Evolutionary conservation across 2,113 vertebrate genomes (phyloP).

Genomic region (Etia nguti): DNA sequence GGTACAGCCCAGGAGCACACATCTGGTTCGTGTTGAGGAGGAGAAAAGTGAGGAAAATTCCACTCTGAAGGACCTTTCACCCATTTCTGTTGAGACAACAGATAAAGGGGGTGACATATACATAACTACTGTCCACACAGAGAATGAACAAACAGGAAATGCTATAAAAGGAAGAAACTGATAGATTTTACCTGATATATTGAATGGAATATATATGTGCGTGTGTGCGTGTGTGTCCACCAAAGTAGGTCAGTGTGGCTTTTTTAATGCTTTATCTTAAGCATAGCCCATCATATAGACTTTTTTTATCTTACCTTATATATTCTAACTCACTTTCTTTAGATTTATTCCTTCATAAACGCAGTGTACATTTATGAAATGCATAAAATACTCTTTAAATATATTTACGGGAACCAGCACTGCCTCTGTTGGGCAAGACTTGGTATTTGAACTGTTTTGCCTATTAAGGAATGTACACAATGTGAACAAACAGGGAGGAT

Average conservation of each 20-base stretch:
- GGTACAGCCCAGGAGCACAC: conserved; percentile 57
- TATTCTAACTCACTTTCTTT: background rate
- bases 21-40: conserved; percentile 69
- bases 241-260: background rate
- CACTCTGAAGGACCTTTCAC: conserved; percentile 71
- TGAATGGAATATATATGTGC: background rate
- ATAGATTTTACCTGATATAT: background rate
- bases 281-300: background rate
- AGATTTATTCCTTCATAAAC: background rate
- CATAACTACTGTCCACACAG: background rate
- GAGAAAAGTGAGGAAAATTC: conserved; percentile 62
- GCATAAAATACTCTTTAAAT: background rate
- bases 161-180: background rate
- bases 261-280: background rate
- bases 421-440: background rate
- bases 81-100: conserved; percentile 65
- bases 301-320: background rate
- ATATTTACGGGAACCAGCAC: background rate
- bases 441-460: background rate
- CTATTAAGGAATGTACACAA: conserved; percentile 24
- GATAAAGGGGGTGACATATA: conserved; percentile 25
- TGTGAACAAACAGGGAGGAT: conserved; percentile 7
- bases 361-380: background rate
- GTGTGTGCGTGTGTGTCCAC: background rate
- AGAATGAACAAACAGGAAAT: conserved; percentile 17